These are phyloP conservation scores for Sebastes matsubarae DNA, from an alignment of 2,797 vertebrate species.

Conservation along the genomic window DNA sequence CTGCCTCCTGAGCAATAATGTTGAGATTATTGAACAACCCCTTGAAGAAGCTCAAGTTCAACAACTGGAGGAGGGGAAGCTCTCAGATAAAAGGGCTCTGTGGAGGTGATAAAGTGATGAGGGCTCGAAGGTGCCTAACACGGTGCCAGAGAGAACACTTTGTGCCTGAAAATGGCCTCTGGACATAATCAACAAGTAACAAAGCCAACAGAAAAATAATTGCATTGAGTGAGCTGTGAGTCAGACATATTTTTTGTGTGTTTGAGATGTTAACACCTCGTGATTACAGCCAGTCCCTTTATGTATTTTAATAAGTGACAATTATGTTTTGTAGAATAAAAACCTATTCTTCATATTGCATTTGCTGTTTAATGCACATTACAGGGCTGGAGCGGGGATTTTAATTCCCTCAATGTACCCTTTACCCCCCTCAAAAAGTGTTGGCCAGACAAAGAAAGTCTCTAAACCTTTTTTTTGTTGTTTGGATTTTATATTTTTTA, in stretches of 20 bases:
- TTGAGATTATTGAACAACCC: constrained; percentile 74
- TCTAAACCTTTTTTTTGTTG: not conserved
- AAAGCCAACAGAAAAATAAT: constrained; percentile 11
- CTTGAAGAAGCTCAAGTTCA: constrained; percentile 62
- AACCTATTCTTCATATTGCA: not conserved
- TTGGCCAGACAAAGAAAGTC: not conserved
- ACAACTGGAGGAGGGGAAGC: not conserved
- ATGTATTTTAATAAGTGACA: constrained; percentile 3
- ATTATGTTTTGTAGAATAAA: not conserved
- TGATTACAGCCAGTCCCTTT: not conserved
- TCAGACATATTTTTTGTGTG: constrained; percentile 12
- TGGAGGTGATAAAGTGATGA: constrained; percentile 29
- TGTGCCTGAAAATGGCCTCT: constrained; percentile 15
- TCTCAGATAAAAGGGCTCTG: constrained; percentile 25
- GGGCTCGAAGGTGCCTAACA: not conserved
- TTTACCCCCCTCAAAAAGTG: not conserved
- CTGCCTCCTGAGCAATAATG: constrained; percentile 79
- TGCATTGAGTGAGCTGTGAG: constrained; percentile 2
- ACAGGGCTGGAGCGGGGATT: not conserved
- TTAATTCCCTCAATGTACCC: not conserved
- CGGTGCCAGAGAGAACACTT: constrained; percentile 13
- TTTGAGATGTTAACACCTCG: not conserved
- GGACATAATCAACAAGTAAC: constrained; percentile 25
- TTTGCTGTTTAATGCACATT: not conserved
- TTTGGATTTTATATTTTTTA: not conserved